phyloP scores from a whole-genome alignment of 2,113 vertebrate genomes.

The Heloderma charlesbogerti region DNA sequence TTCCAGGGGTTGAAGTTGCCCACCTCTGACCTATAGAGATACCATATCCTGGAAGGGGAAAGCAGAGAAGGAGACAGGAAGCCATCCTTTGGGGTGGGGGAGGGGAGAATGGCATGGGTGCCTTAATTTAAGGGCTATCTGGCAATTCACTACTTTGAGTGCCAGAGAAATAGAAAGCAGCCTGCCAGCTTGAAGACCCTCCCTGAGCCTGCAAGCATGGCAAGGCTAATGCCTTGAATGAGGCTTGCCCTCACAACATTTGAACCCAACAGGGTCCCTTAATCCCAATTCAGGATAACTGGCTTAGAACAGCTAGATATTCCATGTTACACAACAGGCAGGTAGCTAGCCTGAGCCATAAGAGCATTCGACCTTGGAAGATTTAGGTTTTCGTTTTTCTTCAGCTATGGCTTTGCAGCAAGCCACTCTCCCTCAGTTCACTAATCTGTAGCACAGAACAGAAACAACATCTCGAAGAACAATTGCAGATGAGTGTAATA shows the following conservation, averaged over 20 bases:
- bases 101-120: no score
- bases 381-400: background rate
- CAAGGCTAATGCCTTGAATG: background rate
- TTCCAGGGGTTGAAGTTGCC: no score
- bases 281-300: slow-evolving; percentile 40
- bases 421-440: background rate
- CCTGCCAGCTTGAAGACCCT: background rate
- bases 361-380: slow-evolving; percentile 1
- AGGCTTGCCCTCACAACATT: background rate
- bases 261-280: accelerated
- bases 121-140: background rate
- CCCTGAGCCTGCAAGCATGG: background rate
- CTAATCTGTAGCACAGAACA: background rate
- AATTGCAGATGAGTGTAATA: background rate
- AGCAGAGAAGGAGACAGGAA: background rate
- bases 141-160: background rate
- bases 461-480: background rate
- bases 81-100: no score
- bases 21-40: background rate
- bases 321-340: background rate
- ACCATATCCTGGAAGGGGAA: background rate
- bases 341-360: background rate
- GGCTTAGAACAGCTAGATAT: background rate
- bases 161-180: background rate
- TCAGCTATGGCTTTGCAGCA: background rate